Evolutionary conservation across 2,113 vertebrate genomes (phyloP), one percentile per base, ranked within the genome.

Genomic region (Erinaceus europaeus): DNA sequence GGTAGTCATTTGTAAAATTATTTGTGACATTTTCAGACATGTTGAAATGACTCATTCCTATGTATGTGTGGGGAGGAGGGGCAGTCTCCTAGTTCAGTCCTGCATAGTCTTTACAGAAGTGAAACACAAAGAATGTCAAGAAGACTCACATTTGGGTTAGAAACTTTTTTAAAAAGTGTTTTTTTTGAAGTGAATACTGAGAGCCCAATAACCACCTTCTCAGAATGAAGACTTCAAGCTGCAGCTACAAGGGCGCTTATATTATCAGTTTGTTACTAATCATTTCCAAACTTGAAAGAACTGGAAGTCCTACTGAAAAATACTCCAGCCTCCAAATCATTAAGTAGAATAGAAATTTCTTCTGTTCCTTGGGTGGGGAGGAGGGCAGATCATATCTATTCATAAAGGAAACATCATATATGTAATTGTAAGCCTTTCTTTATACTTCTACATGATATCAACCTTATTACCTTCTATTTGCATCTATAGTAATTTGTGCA

Each of bases 91-190:
- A 21, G 11, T 61, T 91, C 78, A 85, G 61, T 50, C 38, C 68
- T 74, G 48, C 64, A n/a, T 62, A 61, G 32, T 82, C 72, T 92
- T 88, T 91, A 67, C 46, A 90, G 91, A 95, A 95, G 88, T 94
- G 90, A 94, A 94, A 94, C 91, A 83, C 2, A 0, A 84, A 77
- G 48, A 90, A 86, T 46, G 74, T 87, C 59, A 68, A n/a, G 90
- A 87, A 92, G 74, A 72, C n/a, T 89, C 64, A 77, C 17, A 38
- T 90, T 88, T 4, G 4, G 48, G 9, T 76, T 84, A 94, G 89
- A 93, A 93, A 68, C 38, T 61, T 71, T n/a, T n/a, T n/a, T n/a
- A n/a, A n/a, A 52, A 53, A 81, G 57, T 57, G 23, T 40, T 62
- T 72, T n/a, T 64, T 86, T 64, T 78, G 52, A 85, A 89, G 52